phyloP scores from a whole-genome alignment of 2,113 vertebrate species.

The Hipposideros armiger region DNA sequence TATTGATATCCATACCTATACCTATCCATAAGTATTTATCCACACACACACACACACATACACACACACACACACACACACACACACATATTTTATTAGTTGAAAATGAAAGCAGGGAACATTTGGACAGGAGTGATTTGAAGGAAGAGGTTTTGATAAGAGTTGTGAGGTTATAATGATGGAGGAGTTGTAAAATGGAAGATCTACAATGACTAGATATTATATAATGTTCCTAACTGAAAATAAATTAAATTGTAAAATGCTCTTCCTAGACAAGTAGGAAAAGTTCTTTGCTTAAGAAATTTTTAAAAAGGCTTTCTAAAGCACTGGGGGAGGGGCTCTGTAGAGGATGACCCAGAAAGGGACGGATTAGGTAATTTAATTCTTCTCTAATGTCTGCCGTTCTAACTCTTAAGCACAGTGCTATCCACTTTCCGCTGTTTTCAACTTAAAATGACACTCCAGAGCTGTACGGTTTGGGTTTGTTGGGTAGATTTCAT shows the following conservation, averaged over 20 bases:
- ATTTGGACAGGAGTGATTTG: not conserved
- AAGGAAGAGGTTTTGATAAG: conserved; percentile 42
- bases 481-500: conserved; percentile 21
- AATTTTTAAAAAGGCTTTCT: conserved; percentile 1
- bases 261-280: not conserved
- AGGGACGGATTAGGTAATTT: conserved; percentile 31
- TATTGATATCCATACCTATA: not conserved
- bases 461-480: not conserved
- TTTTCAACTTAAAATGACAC: conserved; percentile 49
- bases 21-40: not conserved
- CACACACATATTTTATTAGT: not conserved
- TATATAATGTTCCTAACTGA: conserved; percentile 42
- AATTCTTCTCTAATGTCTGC: conserved; percentile 19
- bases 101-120: conserved; percentile 49
- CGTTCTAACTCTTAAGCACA: conserved; percentile 20
- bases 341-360: conserved; percentile 46
- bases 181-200: conserved; percentile 10
- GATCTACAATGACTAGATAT: not conserved
- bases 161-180: not conserved
- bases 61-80: too few relatives aligned
- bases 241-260: conserved; percentile 60
- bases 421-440: not conserved
- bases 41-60: not conserved
- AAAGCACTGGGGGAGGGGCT: not conserved
- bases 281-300: conserved; percentile 13